Evolutionary conservation across 1,140 invertebrate genomes (phyloP).

Genomic region (Atta cephalotes): DNA sequence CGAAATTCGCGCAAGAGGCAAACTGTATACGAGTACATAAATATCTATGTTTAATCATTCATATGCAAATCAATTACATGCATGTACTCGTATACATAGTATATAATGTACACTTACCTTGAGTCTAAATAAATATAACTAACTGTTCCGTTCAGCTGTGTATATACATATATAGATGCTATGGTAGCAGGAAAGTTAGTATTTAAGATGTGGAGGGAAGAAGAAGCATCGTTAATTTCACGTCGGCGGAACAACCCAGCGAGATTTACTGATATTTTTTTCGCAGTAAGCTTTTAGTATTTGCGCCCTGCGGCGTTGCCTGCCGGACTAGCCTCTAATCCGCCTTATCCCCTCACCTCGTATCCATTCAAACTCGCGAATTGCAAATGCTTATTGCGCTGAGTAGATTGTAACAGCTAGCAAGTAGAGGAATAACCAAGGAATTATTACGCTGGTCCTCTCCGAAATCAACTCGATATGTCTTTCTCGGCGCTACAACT

Average conservation of each 20-base stretch:
- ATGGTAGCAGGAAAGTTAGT: background rate
- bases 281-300: constrained; percentile 75
- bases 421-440: constrained; percentile 70
- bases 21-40: background rate
- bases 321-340: constrained; percentile 6
- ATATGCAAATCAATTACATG: constrained; percentile 31
- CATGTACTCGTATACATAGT: background rate
- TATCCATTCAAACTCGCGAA: constrained; percentile 63
- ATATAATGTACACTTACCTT: background rate
- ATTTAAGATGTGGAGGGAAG: constrained; percentile 25
- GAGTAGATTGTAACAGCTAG: constrained; percentile 71
- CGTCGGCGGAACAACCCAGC: constrained; percentile 70
- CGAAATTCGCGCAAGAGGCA: background rate
- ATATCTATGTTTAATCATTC: constrained; percentile 27
- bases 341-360: constrained; percentile 39
- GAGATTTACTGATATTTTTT: constrained; percentile 79
- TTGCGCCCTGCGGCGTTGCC: constrained; percentile 29
- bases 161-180: background rate
- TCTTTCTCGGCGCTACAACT: constrained; percentile 28
- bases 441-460: constrained; percentile 70
- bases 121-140: constrained; percentile 14
- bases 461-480: constrained; percentile 62
- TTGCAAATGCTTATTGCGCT: constrained; percentile 77
- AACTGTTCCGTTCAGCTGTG: background rate
- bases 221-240: constrained; percentile 77